phyloP scores from a whole-genome alignment of 2,113 vertebrate genomes.

The Nipponia nippon region DNA sequence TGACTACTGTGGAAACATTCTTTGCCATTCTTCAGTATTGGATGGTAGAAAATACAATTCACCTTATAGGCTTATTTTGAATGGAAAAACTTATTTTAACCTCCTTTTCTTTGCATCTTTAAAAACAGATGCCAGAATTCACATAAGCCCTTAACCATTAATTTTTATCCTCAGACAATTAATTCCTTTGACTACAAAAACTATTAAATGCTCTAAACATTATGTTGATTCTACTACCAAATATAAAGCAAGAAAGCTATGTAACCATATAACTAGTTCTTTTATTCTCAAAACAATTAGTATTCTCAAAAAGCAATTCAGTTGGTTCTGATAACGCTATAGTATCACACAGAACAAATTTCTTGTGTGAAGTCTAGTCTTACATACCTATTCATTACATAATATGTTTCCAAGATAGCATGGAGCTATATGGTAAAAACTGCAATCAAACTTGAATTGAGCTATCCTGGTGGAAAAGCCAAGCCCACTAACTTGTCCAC shows the following conservation, averaged over 20 bases:
- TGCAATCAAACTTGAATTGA: background rate
- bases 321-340: background rate
- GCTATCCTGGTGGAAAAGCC: background rate
- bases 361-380: background rate
- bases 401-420: background rate
- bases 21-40: background rate
- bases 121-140: background rate
- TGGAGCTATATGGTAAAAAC: background rate
- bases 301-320: background rate
- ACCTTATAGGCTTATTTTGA: background rate
- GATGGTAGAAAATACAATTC: background rate
- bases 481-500: background rate
- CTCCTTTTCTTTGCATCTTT: background rate
- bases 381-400: background rate
- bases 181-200: background rate
- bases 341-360: background rate
- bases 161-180: background rate
- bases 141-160: background rate
- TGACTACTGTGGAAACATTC: background rate
- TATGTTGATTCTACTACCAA: background rate
- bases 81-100: background rate
- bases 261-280: background rate
- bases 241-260: slow-evolving; percentile 1
- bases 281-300: background rate
- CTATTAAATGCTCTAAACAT: background rate